Evolutionary conservation across 2,888 invertebrate species (phyloP).

Genomic region (Shargacucullia verbasci): DNA sequence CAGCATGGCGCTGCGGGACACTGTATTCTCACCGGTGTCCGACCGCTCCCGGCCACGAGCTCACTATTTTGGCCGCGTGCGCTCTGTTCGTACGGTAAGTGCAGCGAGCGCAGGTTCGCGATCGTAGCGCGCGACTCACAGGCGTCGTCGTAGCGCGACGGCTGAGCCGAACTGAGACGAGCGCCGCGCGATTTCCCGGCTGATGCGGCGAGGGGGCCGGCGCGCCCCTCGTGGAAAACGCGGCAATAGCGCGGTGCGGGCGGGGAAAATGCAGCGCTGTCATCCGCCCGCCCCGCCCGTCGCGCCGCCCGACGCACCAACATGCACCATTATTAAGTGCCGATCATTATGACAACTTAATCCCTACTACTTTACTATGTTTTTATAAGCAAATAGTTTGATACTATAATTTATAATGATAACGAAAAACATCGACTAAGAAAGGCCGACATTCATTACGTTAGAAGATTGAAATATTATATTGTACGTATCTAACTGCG

Average conservation of each 20-base stretch:
- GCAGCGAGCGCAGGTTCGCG: slow-evolving; percentile 75
- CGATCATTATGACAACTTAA: slow-evolving; percentile 38
- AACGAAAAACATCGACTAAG: no score
- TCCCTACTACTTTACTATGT: slow-evolving; percentile 17
- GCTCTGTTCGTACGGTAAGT: slow-evolving; percentile 67
- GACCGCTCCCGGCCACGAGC: slow-evolving; percentile 82
- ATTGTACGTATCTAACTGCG: no score
- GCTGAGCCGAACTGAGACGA: slow-evolving; percentile 85
- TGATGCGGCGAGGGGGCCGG: slow-evolving; percentile 81
- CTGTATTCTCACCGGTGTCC: slow-evolving; percentile 69
- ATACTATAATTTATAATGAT: neutral
- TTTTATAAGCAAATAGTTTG: slow-evolving; percentile 7
- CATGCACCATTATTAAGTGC: slow-evolving; percentile 41
- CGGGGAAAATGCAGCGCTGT: slow-evolving; percentile 83
- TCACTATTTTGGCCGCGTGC: slow-evolving; percentile 85
- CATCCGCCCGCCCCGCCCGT: slow-evolving; percentile 70
- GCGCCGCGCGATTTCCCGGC: slow-evolving; percentile 85
- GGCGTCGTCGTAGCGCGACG: slow-evolving; percentile 84
- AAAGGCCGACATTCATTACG: no score
- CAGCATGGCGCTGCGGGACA: slow-evolving; percentile 77
- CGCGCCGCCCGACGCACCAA: slow-evolving; percentile 58
- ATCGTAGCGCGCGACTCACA: slow-evolving; percentile 73
- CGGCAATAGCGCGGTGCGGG: slow-evolving; percentile 77
- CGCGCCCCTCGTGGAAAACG: slow-evolving; percentile 86
- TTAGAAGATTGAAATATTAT: no score